Base-by-base conservation (phyloP, 1,140 invertebrate genomes). In the Planococcus citri region DNA sequence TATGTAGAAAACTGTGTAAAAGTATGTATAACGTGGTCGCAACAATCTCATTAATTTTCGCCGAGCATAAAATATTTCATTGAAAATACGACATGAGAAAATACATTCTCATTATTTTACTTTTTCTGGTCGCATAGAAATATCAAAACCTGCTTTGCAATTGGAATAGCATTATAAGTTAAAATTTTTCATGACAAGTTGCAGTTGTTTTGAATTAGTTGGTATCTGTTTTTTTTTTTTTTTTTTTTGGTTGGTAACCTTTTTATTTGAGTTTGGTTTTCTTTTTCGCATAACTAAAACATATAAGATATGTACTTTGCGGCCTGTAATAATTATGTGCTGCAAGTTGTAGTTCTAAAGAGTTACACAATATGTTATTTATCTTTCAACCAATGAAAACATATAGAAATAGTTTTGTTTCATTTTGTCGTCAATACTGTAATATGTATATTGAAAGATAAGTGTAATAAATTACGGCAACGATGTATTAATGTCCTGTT, bases 351-450 rank as follows among this genome's bases (percentile, higher is more conserved):
- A 8, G 41, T 51, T 51, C 4, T 6, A 51, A 51, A 51, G 41
- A 51, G 41, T 51, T 51, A 51, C 41, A 51, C 41, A 51, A 51
- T 51, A 51, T 51, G 41, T 51, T 51, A 51, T 51, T 51, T 51
- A 51, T 51, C 41, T 51, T 51, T 51, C 17, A 51, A 17, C 41
- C 2, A 51, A 51, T 51, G 33, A 37, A 37, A 51, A 51, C 41
- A 51, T 51, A 51, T 51, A 51, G 41, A 51, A 51, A 51, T 51
- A 51, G 41, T 51, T 51, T 51, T 51, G 41, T 51, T 51, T 51
- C 41, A 51, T 51, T 51, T 51, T 51, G 41, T 51, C 41, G 41
- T 51, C 41, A 51, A 51, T 51, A 51, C 41, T 14, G 41, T 51
- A 51, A 51, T 51, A 51, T 51, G n/a, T 51, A 20, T 51, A 51